These are phyloP conservation scores for Corydoras sp. DNA, from an alignment of 2,113 vertebrate genomes.

Conservation along the genomic window DNA sequence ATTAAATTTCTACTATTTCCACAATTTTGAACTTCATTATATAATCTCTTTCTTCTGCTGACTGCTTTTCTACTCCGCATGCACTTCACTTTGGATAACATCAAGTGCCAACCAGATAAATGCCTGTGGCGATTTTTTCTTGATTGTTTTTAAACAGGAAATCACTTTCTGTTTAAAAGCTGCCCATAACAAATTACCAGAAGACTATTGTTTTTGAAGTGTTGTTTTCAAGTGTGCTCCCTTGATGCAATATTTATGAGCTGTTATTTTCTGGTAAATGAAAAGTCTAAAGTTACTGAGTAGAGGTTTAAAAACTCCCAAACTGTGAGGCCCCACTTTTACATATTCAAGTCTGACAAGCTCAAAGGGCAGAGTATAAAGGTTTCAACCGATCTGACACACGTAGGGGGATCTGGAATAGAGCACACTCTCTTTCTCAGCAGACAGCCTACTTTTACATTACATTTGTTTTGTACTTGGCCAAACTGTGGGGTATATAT, in stretches of 20 bases:
- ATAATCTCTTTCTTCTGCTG: no score
- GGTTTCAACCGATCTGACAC: slow-evolving; percentile 47
- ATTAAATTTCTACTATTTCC: no score
- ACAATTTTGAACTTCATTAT: no score
- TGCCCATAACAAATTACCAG: slow-evolving; percentile 2
- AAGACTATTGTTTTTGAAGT: slow-evolving; percentile 32
- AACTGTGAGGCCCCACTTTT: slow-evolving; percentile 14
- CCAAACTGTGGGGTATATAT: no score
- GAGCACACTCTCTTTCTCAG: not conserved
- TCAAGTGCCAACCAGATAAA: slow-evolving; percentile 9
- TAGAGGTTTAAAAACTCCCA: slow-evolving; percentile 47
- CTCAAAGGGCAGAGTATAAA: slow-evolving; percentile 19
- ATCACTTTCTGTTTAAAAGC: not conserved
- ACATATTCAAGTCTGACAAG: slow-evolving; percentile 15
- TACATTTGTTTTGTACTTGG: no score
- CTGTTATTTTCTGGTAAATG: slow-evolving; percentile 13
- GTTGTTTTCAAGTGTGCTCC: slow-evolving; percentile 28
- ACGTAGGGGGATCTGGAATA: not conserved
- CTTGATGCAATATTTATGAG: slow-evolving; percentile 38
- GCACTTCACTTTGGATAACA: slow-evolving; percentile 10
- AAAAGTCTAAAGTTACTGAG: slow-evolving; percentile 47
- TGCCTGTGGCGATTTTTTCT: slow-evolving; percentile 1
- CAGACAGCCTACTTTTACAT: not conserved
- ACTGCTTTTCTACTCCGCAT: not conserved
- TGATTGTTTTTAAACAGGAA: slow-evolving; percentile 10